phyloP scores from a whole-genome alignment of 2,797 vertebrate genomes.

The Platalea minor region DNA sequence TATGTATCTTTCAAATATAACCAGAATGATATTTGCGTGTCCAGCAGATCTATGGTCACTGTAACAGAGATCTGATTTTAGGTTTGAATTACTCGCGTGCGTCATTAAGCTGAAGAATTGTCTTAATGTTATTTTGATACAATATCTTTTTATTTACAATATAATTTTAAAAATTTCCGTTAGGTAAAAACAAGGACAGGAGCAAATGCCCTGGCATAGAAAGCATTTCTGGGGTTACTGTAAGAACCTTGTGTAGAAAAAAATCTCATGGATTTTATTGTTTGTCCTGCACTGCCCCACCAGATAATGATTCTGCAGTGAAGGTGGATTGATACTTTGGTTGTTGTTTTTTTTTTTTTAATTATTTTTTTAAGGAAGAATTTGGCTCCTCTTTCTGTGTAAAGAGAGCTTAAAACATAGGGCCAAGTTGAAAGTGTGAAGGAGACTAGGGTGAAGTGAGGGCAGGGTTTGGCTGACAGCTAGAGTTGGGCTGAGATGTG shows the following conservation, averaged over 20 bases:
- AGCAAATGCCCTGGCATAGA: neutral
- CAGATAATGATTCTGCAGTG: neutral
- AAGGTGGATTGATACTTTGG: neutral
- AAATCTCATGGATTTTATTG: neutral
- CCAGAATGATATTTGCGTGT: neutral
- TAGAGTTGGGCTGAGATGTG: neutral
- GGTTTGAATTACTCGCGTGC: neutral
- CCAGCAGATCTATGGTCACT: neutral
- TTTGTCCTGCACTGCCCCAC: neutral
- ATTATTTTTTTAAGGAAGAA: neutral
- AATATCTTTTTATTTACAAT: neutral
- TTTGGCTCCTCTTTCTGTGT: neutral
- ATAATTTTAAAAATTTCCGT: neutral
- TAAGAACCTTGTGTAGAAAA: neutral
- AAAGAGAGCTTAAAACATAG: neutral
- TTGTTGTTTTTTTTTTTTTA: neutral
- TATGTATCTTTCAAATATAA: neutral
- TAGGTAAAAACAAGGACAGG: neutral
- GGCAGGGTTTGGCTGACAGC: neutral
- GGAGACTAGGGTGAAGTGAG: constrained; percentile 11
- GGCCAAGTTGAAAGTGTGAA: neutral
- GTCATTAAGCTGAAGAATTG: neutral
- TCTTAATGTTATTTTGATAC: neutral
- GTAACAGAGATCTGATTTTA: neutral
- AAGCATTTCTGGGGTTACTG: neutral